Evolutionary conservation across 2,888 invertebrate genomes (phyloP), one percentile per base, ranked within the genome.

Genomic region (Oscheius onirici): DNA sequence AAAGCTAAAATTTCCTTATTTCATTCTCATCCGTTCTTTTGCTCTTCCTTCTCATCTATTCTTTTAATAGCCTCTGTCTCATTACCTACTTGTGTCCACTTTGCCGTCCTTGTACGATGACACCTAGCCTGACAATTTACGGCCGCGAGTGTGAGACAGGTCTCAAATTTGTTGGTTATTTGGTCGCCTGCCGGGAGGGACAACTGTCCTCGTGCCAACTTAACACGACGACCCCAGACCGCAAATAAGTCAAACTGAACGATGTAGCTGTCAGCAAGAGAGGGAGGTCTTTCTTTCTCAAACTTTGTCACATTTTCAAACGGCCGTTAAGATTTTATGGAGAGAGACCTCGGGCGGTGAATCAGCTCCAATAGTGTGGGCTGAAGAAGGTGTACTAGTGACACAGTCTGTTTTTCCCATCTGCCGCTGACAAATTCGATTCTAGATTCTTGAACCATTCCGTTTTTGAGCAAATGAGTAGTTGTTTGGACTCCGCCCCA

Each of bases 41-140:
- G 34, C 34, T 34, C 34, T 8, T 8, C 34, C 8, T 3, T 34
- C 34, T 34, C 34, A 34, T 3, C 34, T 34, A 8, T 34, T 34
- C 34, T 34, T 34, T 34, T 34, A 34, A 34, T 34, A 34, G 34
- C 34, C 3, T 34, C 34, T 8, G 3, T 34, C 34, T 34, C 34
- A 34, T 34, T 34, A 34, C 34, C 34, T 34, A 34, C 34, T 34
- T 34, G 34, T 34, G 34, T 34, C 34, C 34, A 34, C 34, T 34
- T 34, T 34, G 34, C 34, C 34, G 34, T 34, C 34, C 34, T 34
- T 34, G 34, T 34, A 34, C 34, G 22, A 24, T 24, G 49, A 63
- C 63, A 63, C 63, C 63, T 49, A 17, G 26, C n/a, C 49, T 20
- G 60, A 1, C 63, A 63, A 63, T 63, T 63, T 46, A 26, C 34